Evolutionary conservation across 2,888 invertebrate genomes (phyloP), one percentile per base, ranked within the genome.

Genomic region (Biston betularia): DNA sequence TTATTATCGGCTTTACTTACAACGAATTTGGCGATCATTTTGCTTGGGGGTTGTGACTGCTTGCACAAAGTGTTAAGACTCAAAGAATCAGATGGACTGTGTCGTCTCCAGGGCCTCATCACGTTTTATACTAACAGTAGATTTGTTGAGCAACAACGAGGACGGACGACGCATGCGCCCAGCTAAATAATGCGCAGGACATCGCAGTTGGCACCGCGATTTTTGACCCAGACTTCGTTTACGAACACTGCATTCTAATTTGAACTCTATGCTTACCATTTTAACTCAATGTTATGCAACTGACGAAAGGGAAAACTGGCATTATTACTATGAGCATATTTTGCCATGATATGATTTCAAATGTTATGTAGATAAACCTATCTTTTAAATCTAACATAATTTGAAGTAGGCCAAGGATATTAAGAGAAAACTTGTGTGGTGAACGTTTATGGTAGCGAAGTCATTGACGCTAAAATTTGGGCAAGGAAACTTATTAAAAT

Each of bases 21-120:
- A 84, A 92, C 79, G 86, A 92, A 91, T 89, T 93, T 93, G 92
- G 92, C 92, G 89, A 93, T 90, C 93, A 93, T 93, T 92, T 85
- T 92, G 87, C 89, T 89, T 85, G 81, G 77, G 75, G 72, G 81
- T 70, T 79, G 91, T 92, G 92, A 93, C 93, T 92, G 92, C 92
- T 91, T 86, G 87, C 88, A 63, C 34, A 57, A 78, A 79, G 82
- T 85, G 81, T 62, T 64, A 80, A 80, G 78, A 76, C 78, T 79
- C 78, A 84, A 82, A 81, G 80, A 81, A 84, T 68, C 77, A 79
- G 79, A 82, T 87, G 80, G 84, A 92, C 89, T 93, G 92, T 92
- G 87, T 78, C 79, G 82, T 89, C 84, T 87, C 80, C 82, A 83
- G 85, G 83, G 81, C 81, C 79, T 83, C 84, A 76, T 85, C 84